phyloP scores from a whole-genome alignment of 2,113 vertebrate species.

The Gambusia holbrooki region DNA sequence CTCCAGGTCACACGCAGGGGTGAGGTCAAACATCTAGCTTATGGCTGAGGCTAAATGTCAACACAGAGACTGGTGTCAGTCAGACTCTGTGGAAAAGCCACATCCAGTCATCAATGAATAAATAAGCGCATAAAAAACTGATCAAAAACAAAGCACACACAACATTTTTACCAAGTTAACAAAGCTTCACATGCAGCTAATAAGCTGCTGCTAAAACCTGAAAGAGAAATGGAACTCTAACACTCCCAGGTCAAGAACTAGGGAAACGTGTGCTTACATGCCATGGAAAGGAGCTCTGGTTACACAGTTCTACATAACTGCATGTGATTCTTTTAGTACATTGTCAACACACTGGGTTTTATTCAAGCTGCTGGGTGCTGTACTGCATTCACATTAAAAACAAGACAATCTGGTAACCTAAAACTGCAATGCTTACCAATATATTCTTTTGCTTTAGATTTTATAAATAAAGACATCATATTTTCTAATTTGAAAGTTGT shows the following conservation, averaged over 20 bases:
- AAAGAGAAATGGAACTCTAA: conserved; percentile 8
- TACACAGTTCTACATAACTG: neutral
- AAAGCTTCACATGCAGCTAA: conserved; percentile 7
- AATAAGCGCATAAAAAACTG: neutral
- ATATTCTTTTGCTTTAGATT: neutral
- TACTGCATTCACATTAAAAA: neutral
- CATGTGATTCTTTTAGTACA: neutral
- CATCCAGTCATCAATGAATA: neutral
- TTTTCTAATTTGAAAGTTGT: neutral
- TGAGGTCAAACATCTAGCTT: conserved; percentile 40
- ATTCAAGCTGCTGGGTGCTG: neutral
- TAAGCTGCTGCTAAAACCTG: neutral
- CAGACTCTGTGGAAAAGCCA: neutral
- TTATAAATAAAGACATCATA: neutral
- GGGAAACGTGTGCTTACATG: neutral
- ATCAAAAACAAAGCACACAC: neutral
- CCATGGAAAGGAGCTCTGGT: neutral
- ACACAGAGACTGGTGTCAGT: conserved; percentile 12
- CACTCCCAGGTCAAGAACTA: neutral
- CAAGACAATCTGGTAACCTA: neutral
- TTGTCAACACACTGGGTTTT: neutral
- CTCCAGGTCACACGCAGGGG: conserved; percentile 29
- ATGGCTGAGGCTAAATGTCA: conserved; percentile 16
- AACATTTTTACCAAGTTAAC: neutral
- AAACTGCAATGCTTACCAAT: neutral